Percentiles rank a stretch among this genome's conserved stretches.
phyloP scores from a whole-genome alignment of 2,113 vertebrate species.

The Excalfactoria chinensis region DNA sequence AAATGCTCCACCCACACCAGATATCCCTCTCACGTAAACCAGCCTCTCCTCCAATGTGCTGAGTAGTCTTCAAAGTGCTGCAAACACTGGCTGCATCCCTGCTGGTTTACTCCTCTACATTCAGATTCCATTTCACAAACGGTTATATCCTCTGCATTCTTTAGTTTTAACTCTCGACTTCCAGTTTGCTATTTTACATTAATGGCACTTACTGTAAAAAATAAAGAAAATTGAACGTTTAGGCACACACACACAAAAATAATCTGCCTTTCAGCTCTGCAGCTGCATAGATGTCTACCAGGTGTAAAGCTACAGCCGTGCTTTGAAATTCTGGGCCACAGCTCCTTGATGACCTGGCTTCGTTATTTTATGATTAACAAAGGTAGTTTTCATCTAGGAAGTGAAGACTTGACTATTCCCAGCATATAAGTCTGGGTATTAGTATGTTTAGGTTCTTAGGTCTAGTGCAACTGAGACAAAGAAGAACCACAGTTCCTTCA shows the following conservation, averaged over 20 bases:
- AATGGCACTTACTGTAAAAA: slow-evolving; percentile 79
- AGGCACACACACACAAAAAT: slow-evolving; percentile 53
- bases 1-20: neutral
- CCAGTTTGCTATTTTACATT: slow-evolving; percentile 62
- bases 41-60: neutral
- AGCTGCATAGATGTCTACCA: slow-evolving; percentile 42
- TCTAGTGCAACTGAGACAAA: neutral
- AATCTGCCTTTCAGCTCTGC: slow-evolving; percentile 39
- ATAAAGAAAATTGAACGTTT: neutral
- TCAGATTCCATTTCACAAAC: neutral
- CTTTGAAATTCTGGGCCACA: neutral
- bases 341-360: neutral
- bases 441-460: neutral
- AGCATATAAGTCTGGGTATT: neutral
- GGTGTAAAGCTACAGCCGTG: neutral
- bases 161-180: slow-evolving; percentile 41
- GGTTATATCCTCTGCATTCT: neutral
- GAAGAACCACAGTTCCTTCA: neutral
- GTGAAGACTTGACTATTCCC: neutral
- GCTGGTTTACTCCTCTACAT: neutral
- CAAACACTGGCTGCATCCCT: neutral
- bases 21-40: neutral
- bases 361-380: neutral
- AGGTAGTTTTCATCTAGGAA: slow-evolving; percentile 10
- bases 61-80: slow-evolving; percentile 28